Base-by-base conservation (phyloP, 1,140 invertebrate genomes). In the Laodelphax striatellus region DNA sequence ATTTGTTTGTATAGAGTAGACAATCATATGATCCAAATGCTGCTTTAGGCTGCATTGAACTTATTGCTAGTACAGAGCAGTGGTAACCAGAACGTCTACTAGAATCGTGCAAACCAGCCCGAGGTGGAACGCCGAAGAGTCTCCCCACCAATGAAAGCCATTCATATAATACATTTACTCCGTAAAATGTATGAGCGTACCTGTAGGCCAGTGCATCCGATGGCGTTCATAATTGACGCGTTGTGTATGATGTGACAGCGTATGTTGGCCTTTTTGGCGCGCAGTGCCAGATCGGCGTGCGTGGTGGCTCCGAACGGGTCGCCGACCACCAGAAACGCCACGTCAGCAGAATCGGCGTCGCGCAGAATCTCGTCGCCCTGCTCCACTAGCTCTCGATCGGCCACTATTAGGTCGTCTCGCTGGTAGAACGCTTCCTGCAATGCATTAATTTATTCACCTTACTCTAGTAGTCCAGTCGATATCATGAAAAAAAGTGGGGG, bases 151-250 rank as follows among this genome's bases (percentile, higher is more conserved):
- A n/a, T n/a, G n/a, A n/a, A n/a, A n/a, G n/a, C n/a, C n/a, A n/a
- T n/a, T n/a, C n/a, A n/a, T n/a, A n/a, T n/a, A n/a, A n/a, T n/a
- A n/a, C n/a, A n/a, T n/a, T n/a, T n/a, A n/a, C n/a, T n/a, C n/a
- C n/a, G n/a, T n/a, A n/a, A n/a, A 38, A 11, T 38, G 34, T 5
- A 38, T 28, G 24, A 28, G 1, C 16, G 53, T 70, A 83, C 82
- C 72, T 85, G 83, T 41, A 98, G 79, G n/a, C 97, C 97, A 79
- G 92, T 96, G 70, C 92, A 97, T 19, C 94, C 96, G 21, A 98
- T 82, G 9, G 97, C 97, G 80, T 94, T 98, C 76, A 99, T 82
- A 65, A 99, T 99, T 2, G 96, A 99, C 8, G 97, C 93, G 85
- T 99, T 99, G 71, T 99, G 97, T 64, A 99, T 77, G 13, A 99